Evolutionary conservation across 2,113 vertebrate species (phyloP).

Genomic region (Pterocles burchelli): DNA sequence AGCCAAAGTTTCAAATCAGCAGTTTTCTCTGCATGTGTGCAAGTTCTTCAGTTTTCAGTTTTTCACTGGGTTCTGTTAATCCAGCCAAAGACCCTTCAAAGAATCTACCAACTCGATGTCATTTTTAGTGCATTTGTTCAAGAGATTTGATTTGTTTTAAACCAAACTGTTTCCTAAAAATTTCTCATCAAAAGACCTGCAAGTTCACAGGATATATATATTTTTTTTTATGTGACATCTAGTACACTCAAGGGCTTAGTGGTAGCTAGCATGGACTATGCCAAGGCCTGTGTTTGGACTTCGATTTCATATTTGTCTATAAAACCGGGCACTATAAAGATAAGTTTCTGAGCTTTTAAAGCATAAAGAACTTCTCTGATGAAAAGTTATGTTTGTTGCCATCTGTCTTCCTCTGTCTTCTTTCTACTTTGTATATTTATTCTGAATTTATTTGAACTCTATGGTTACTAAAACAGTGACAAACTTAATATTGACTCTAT

Average conservation of each 20-base stretch:
- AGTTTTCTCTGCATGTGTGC: background rate
- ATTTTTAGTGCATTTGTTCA: background rate
- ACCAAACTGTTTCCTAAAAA: background rate
- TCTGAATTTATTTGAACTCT: background rate
- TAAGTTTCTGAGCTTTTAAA: background rate
- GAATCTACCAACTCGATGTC: background rate
- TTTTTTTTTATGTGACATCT: background rate
- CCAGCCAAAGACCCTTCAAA: background rate
- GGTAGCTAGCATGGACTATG: background rate
- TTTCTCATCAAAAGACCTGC: background rate
- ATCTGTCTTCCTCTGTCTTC: background rate
- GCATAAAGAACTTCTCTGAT: rapidly evolving
- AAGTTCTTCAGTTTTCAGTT: background rate
- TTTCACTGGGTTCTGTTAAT: background rate
- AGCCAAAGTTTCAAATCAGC: background rate
- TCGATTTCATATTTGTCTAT: background rate
- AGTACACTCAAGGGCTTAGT: background rate
- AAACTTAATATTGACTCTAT: background rate
- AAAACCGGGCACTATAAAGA: background rate
- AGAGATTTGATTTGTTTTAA: background rate
- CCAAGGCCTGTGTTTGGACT: background rate
- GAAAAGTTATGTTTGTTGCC: background rate
- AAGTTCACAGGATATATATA: background rate
- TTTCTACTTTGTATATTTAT: background rate
- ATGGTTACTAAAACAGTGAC: background rate